phyloP scores from a whole-genome alignment of 1,140 invertebrate species.

The Bombus superbus region DNA sequence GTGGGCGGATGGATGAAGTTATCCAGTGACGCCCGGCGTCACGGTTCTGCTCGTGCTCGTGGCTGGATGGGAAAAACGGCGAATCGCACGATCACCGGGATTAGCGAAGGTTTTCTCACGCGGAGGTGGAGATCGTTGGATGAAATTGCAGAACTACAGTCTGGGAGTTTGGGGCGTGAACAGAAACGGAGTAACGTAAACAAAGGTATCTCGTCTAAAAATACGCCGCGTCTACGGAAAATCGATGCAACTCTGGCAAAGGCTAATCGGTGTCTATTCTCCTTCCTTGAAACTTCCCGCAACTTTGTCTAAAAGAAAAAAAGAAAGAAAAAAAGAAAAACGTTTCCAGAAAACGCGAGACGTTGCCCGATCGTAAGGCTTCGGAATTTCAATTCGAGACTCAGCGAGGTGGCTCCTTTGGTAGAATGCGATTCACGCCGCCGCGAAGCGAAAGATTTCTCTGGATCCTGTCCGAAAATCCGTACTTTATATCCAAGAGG shows the following conservation, averaged over 20 bases:
- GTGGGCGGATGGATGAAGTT: slow-evolving; percentile 50
- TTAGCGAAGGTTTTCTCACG: neutral
- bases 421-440: slow-evolving; percentile 21
- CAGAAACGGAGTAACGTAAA: neutral
- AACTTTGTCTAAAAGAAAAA: neutral
- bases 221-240: neutral
- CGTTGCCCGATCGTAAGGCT: neutral
- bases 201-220: neutral
- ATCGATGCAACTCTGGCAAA: too few species aligned
- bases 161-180: neutral
- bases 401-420: neutral
- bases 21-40: neutral
- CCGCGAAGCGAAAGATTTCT: slow-evolving; percentile 31
- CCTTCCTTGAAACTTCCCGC: too few species aligned
- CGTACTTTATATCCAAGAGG: slow-evolving; percentile 49
- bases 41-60: neutral
- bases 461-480: slow-evolving; percentile 55
- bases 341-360: too few species aligned
- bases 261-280: too few species aligned
- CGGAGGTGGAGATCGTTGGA: slow-evolving; percentile 19
- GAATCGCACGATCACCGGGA: slow-evolving; percentile 17
- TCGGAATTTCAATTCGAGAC: neutral
- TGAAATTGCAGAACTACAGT: slow-evolving; percentile 18
- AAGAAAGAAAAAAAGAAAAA: neutral
- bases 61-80: neutral